A percentile compares a stretch with the other conserved stretches of the same genome.
phyloP scores from a whole-genome alignment of 2,113 vertebrate species.

The Pterocles orientalis region DNA sequence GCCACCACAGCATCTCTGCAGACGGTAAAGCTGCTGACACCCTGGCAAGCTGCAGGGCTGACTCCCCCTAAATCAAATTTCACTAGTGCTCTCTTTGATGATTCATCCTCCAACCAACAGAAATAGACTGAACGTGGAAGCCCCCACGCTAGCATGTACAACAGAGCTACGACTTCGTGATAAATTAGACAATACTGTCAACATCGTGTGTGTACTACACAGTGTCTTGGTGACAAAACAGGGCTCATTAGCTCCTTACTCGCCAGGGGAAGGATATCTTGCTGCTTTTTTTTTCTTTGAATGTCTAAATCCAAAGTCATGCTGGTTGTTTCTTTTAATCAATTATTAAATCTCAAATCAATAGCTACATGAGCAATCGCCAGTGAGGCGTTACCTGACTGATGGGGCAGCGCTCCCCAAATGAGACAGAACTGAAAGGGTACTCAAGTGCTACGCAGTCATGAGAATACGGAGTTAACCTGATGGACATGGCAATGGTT shows the following conservation, averaged over 20 bases:
- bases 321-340: slow-evolving; percentile 59
- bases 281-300: background rate
- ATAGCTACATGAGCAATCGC: background rate
- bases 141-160: slow-evolving; percentile 43
- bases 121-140: slow-evolving; percentile 51
- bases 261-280: slow-evolving; percentile 12
- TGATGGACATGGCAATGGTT: slow-evolving; percentile 86
- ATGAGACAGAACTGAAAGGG: slow-evolving; percentile 57
- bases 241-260: slow-evolving; percentile 59
- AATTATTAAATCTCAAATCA: slow-evolving; percentile 62
- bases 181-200: slow-evolving; percentile 67
- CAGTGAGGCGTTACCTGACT: slow-evolving; percentile 49
- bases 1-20: background rate
- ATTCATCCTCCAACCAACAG: slow-evolving; percentile 44
- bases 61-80: slow-evolving; percentile 27
- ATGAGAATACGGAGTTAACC: slow-evolving; percentile 67
- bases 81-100: slow-evolving; percentile 50
- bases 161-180: slow-evolving; percentile 48
- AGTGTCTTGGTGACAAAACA: slow-evolving; percentile 46
- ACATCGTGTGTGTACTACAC: slow-evolving; percentile 32
- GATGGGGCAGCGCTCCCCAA: background rate
- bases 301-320: slow-evolving; percentile 45
- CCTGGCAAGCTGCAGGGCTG: background rate
- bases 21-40: background rate
- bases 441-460: slow-evolving; percentile 27